A percentile compares a stretch with the other conserved stretches of the same genome.
Conservation (phyloP, 2,797 vertebrate genomes). For the Sandelia bainsii region DNA sequence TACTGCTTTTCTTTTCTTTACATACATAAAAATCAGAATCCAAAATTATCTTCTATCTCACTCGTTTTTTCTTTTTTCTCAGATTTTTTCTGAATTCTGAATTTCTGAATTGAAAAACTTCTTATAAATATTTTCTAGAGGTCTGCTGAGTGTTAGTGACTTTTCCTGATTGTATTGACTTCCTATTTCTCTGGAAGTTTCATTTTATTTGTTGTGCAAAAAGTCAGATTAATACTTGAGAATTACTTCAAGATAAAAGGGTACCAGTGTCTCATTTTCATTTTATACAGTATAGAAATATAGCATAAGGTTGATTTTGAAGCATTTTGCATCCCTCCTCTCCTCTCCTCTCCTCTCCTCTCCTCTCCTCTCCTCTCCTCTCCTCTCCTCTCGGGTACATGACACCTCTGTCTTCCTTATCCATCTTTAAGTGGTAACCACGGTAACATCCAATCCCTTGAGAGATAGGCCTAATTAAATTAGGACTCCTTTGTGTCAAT, state of each 20-base stretch:
- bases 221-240: not conserved
- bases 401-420: slow-evolving; percentile 77
- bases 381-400: slow-evolving; percentile 59
- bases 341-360: slow-evolving; percentile 4
- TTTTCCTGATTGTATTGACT: not conserved
- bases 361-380: slow-evolving; percentile 13
- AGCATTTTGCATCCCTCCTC: slow-evolving; percentile 29
- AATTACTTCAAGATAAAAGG: not conserved
- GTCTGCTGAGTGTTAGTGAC: not conserved
- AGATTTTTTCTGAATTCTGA: no score
- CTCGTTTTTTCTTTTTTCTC: no score
- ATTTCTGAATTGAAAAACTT: not conserved
- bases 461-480: slow-evolving; percentile 89
- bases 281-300: slow-evolving; percentile 4
- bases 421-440: slow-evolving; percentile 88
- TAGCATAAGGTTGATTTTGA: not conserved
- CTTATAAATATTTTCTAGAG: not conserved
- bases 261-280: no score
- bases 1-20: not conserved
- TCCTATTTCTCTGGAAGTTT: not conserved
- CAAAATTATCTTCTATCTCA: not conserved
- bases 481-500: slow-evolving; percentile 89
- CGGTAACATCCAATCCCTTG: slow-evolving; percentile 84
- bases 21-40: not conserved
- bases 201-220: not conserved